Evolutionary conservation across 2,113 vertebrate genomes (phyloP).

Genomic region (Charadrius vociferus): DNA sequence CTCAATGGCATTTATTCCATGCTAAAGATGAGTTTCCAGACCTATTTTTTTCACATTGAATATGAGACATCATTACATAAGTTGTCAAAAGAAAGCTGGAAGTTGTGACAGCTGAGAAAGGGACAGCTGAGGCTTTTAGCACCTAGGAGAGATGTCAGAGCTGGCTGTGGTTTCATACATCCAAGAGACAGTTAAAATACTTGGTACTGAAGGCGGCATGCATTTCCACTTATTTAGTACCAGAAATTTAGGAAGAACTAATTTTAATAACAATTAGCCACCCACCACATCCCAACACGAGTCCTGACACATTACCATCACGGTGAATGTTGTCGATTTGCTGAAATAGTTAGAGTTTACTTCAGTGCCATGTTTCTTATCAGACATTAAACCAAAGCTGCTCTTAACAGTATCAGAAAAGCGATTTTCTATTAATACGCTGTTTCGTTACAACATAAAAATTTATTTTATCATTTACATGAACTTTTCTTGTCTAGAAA

Average conservation of each 20-base stretch:
- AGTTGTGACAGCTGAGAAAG: background rate
- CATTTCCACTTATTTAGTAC: background rate
- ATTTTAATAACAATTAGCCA: background rate
- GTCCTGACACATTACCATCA: background rate
- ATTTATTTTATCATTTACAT: background rate
- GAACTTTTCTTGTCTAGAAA: background rate
- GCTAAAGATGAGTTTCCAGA: background rate
- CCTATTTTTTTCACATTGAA: background rate
- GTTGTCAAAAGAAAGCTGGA: background rate
- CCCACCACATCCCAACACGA: background rate
- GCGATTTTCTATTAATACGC: background rate
- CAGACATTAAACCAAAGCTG: background rate
- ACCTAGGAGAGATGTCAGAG: rapidly evolving
- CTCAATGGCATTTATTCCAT: background rate
- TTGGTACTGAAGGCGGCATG: background rate
- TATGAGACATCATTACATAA: background rate
- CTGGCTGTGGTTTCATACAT: background rate
- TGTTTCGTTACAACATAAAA: background rate
- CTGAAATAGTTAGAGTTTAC: background rate
- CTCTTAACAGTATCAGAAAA: background rate
- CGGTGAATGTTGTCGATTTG: rapidly evolving
- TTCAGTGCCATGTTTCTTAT: background rate
- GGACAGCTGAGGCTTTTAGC: background rate
- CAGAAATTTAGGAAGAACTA: background rate
- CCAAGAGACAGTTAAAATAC: background rate